Evolutionary conservation across 2,888 invertebrate species (phyloP).

Genomic region (Melieria omissa): DNA sequence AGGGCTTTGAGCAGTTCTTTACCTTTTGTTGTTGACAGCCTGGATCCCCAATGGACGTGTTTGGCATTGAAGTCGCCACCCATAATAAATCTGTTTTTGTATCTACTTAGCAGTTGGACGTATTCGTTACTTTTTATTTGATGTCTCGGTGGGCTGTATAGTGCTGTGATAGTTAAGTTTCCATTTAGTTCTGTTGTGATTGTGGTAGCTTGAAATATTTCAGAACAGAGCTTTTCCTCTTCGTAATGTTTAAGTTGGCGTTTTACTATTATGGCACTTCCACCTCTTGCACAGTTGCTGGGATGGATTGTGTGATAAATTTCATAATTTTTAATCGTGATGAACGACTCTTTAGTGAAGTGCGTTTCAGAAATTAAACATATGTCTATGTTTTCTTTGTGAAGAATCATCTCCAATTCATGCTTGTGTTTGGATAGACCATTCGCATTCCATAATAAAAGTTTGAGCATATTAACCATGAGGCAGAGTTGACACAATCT

Average conservation of each 20-base stretch:
- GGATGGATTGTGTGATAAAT: neutral
- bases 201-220: neutral
- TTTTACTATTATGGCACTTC: neutral
- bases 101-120: too few relatives aligned
- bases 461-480: too few relatives aligned
- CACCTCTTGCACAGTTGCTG: neutral
- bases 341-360: neutral
- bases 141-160: neutral
- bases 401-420: neutral
- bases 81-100: too few relatives aligned
- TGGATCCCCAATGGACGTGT: neutral
- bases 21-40: neutral
- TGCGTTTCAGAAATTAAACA: slow-evolving; percentile 3
- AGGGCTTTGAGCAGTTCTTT: neutral
- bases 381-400: neutral
- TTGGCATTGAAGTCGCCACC: too few relatives aligned
- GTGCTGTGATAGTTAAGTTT: too few relatives aligned
- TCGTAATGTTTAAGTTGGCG: neutral
- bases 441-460: neutral
- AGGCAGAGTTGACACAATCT: too few relatives aligned
- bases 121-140: too few relatives aligned
- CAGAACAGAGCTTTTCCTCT: neutral
- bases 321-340: neutral
- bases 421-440: neutral
- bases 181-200: neutral